phyloP scores from a whole-genome alignment of 2,113 vertebrate species.

The Nothobranchius kuhntae region DNA sequence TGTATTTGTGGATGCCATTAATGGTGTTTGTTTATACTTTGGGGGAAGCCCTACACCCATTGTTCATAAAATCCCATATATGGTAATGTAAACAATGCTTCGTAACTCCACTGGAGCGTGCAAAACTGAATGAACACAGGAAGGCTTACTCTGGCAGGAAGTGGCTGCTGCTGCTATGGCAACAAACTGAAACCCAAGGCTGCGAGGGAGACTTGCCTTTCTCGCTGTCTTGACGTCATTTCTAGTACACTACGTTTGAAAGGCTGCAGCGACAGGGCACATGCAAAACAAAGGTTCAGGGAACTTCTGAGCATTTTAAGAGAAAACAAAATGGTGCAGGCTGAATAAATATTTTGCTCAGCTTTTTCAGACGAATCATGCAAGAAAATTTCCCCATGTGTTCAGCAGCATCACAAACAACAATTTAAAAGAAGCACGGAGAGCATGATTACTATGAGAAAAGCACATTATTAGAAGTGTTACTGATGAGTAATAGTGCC shows the following conservation, averaged over 20 bases:
- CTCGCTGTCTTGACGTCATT: slow-evolving; percentile 81
- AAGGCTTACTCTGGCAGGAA: slow-evolving; percentile 82
- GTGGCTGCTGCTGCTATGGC: slow-evolving; percentile 82
- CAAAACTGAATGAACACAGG: slow-evolving; percentile 85
- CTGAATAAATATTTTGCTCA: slow-evolving; percentile 24
- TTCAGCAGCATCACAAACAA: slow-evolving; percentile 37
- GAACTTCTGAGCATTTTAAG: slow-evolving; percentile 45
- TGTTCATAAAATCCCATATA: slow-evolving; percentile 76
- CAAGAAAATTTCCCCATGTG: slow-evolving; percentile 56
- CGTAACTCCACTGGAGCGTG: slow-evolving; percentile 62
- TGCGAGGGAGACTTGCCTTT: slow-evolving; percentile 63
- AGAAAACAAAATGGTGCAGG: slow-evolving; percentile 46
- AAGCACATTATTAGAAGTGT: slow-evolving; percentile 41
- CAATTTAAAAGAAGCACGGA: slow-evolving; percentile 31
- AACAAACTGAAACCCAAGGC: slow-evolving; percentile 80
- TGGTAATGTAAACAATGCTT: slow-evolving; percentile 78
- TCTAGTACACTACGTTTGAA: slow-evolving; percentile 68
- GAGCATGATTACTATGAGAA: slow-evolving; percentile 15
- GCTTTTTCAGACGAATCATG: slow-evolving; percentile 50
- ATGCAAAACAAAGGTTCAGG: slow-evolving; percentile 58
- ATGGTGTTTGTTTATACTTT: slow-evolving; percentile 59
- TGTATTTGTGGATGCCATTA: slow-evolving; percentile 28
- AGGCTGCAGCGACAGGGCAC: slow-evolving; percentile 69
- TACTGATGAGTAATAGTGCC: slow-evolving; percentile 48
- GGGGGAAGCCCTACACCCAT: slow-evolving; percentile 73